A percentile compares a stretch with the other conserved stretches of the same genome.
These are phyloP conservation scores for Aphelenchoides avenae DNA, from an alignment of 1,140 invertebrate species.

Conservation along the genomic window DNA sequence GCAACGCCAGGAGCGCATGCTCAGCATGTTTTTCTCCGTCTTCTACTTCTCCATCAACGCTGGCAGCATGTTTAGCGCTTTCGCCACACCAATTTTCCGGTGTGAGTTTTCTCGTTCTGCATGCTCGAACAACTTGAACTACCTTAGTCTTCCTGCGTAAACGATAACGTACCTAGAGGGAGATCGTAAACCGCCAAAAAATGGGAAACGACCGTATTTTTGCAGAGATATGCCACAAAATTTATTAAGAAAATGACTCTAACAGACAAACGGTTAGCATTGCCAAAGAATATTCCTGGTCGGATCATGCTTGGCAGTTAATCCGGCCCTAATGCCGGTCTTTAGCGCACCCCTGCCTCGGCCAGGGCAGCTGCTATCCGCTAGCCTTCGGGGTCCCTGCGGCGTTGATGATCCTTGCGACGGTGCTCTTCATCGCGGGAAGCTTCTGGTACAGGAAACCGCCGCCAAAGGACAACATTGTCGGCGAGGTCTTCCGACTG, in stretches of 20 bases:
- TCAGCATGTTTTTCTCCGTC: conserved; percentile 82
- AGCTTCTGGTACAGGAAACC: conserved; percentile 68
- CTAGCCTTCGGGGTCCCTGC: conserved; percentile 87
- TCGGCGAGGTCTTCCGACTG: conserved; percentile 35
- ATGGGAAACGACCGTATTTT: too few relatives aligned
- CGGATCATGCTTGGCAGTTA: too few relatives aligned
- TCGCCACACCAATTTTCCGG: conserved; percentile 78
- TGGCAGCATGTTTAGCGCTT: conserved; percentile 81
- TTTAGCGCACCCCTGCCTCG: conserved; percentile 70
- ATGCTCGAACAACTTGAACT: too few relatives aligned
- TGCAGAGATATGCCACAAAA: too few relatives aligned
- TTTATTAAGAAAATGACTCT: too few relatives aligned
- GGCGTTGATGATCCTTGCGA: conserved; percentile 74
- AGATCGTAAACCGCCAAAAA: too few relatives aligned
- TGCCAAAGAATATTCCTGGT: too few relatives aligned
- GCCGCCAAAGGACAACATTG: conserved; percentile 24
- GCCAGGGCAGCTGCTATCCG: conserved; percentile 74
- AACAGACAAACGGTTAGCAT: too few relatives aligned
- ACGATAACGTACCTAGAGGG: too few relatives aligned
- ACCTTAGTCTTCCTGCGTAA: too few relatives aligned
- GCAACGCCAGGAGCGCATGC: conserved; percentile 66
- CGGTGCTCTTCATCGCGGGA: conserved; percentile 71
- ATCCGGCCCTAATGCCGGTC: conserved; percentile 66
- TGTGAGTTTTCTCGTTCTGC: too few relatives aligned
- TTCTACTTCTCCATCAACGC: conserved; percentile 91